phyloP scores from a whole-genome alignment of 2,888 invertebrate species.

The Watsonalla binaria region DNA sequence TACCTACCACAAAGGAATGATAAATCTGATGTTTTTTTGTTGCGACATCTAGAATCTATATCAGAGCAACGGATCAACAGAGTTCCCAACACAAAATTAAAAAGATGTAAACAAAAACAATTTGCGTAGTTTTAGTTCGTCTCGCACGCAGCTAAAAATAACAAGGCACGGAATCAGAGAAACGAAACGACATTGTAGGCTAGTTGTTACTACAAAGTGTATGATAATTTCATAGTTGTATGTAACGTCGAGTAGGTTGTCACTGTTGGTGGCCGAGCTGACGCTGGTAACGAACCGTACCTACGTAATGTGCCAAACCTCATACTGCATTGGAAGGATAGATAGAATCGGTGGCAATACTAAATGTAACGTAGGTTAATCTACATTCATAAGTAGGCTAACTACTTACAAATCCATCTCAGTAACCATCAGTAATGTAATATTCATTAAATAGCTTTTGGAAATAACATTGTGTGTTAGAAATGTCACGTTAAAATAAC shows the following conservation, averaged over 20 bases:
- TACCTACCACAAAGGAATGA: too few species aligned
- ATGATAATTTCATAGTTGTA: background rate
- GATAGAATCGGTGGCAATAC: slow-evolving; percentile 34
- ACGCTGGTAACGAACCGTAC: background rate
- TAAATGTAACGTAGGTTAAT: slow-evolving; percentile 22
- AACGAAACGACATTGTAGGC: background rate
- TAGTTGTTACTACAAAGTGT: background rate
- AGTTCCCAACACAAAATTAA: too few species aligned
- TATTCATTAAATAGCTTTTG: slow-evolving; percentile 41
- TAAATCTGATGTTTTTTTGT: too few species aligned
- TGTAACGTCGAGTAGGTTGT: slow-evolving; percentile 4
- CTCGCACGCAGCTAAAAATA: background rate
- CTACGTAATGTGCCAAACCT: slow-evolving; percentile 55
- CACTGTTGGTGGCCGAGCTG: background rate
- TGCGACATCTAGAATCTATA: too few species aligned
- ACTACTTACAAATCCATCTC: slow-evolving; percentile 19
- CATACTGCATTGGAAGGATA: slow-evolving; percentile 24
- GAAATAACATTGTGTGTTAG: slow-evolving; percentile 48
- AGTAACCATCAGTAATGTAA: slow-evolving; percentile 25
- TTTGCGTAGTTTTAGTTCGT: background rate
- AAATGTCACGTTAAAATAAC: slow-evolving; percentile 42
- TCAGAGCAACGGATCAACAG: too few species aligned
- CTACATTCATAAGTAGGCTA: slow-evolving; percentile 20
- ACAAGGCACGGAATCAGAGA: background rate
- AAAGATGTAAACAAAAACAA: background rate